A percentile compares a stretch with the other conserved stretches of the same genome.
phyloP scores from a whole-genome alignment of 2,113 vertebrate species.

The Syrrhaptes paradoxus region DNA sequence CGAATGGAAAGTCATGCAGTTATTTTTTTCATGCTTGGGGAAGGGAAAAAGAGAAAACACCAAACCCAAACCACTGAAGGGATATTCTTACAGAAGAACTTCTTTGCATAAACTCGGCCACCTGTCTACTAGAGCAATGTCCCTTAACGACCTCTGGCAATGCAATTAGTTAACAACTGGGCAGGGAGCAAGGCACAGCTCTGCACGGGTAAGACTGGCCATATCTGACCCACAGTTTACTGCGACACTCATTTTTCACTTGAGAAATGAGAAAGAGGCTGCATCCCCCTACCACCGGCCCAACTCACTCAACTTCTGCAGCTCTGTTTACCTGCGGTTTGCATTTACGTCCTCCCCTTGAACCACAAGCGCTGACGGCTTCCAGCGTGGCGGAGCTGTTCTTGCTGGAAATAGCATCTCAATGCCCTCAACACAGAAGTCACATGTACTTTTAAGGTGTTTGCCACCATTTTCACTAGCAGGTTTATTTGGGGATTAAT shows the following conservation, averaged over 20 bases:
- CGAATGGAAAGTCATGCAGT: conserved; percentile 67
- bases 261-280: not conserved
- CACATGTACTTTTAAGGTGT: not conserved
- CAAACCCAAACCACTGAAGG: conserved; percentile 55
- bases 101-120: conserved; percentile 56
- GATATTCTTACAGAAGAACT: conserved; percentile 61
- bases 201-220: not conserved
- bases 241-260: not conserved
- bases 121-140: conserved; percentile 50
- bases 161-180: not conserved
- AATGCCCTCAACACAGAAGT: not conserved
- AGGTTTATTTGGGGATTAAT: not conserved
- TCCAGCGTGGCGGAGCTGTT: conserved; percentile 33
- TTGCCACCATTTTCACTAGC: not conserved
- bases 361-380: conserved; percentile 48
- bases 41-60: conserved; percentile 58
- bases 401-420: conserved; percentile 27
- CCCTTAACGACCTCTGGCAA: conserved; percentile 59
- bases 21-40: conserved; percentile 62
- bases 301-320: not conserved
- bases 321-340: conserved; percentile 68
- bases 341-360: conserved; percentile 42
- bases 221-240: not conserved
- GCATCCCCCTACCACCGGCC: not conserved
- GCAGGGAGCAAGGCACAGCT: not conserved